phyloP scores from a whole-genome alignment of 2,113 vertebrate species.

The Atherinomorus stipes region DNA sequence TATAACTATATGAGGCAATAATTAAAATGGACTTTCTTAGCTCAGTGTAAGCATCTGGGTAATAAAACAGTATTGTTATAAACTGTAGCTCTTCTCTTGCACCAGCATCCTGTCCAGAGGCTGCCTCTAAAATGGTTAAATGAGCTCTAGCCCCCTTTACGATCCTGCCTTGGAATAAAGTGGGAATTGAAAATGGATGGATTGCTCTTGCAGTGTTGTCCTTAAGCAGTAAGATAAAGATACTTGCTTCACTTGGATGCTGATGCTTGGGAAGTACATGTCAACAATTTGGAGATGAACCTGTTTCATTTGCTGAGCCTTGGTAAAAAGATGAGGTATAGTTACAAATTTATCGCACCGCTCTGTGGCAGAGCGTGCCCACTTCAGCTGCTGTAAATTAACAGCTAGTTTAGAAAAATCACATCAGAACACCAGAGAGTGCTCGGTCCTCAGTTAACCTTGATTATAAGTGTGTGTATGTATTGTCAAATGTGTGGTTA shows the following conservation, averaged over 20 bases:
- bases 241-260: conserved; percentile 23
- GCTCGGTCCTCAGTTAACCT: conserved; percentile 67
- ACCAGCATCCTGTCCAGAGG: too few relatives aligned
- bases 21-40: neutral
- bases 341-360: conserved; percentile 41
- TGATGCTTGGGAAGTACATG: conserved; percentile 44
- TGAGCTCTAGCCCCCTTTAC: too few relatives aligned
- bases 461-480: conserved; percentile 34
- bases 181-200: too few relatives aligned
- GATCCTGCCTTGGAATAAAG: too few relatives aligned
- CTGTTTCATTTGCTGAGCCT: conserved; percentile 54
- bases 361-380: conserved; percentile 22
- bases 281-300: conserved; percentile 65
- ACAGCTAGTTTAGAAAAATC: conserved; percentile 45
- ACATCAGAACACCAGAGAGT: conserved; percentile 61
- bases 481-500: conserved; percentile 1
- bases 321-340: conserved; percentile 38
- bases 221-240: conserved; percentile 37
- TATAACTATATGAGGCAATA: neutral
- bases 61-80: too few relatives aligned
- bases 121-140: too few relatives aligned
- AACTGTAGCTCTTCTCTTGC: too few relatives aligned
- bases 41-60: too few relatives aligned
- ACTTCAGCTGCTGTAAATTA: conserved; percentile 42
- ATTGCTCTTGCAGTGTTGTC: neutral